Percentiles rank a stretch among this genome's conserved stretches.
Conservation (phyloP, 2,113 vertebrate genomes). For the Microtus richardsoni region DNA sequence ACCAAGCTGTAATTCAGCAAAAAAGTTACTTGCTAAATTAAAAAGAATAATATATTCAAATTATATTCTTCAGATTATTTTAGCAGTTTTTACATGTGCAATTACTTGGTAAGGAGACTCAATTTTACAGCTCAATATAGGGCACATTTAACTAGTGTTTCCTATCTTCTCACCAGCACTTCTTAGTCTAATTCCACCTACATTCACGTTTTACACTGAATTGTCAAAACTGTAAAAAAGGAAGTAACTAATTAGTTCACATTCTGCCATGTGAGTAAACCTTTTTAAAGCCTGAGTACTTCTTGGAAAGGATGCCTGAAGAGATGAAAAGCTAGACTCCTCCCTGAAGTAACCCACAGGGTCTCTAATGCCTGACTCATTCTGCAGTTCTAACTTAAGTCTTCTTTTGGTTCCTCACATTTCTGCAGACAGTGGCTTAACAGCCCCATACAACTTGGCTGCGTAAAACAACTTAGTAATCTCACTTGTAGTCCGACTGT, state of each 20-base stretch:
- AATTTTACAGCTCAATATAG: rapidly evolving
- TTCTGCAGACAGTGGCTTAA: background rate
- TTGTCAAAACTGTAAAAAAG: conserved; percentile 31
- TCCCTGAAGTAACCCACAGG: background rate
- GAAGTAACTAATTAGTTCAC: conserved; percentile 43
- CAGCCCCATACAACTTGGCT: background rate
- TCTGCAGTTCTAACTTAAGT: background rate
- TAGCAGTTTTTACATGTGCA: background rate
- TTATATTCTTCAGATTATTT: background rate
- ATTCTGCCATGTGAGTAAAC: background rate
- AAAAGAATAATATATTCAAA: background rate
- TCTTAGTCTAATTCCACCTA: background rate
- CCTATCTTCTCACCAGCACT: background rate
- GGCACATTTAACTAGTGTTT: background rate
- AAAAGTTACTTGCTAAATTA: background rate
- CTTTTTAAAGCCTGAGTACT: background rate
- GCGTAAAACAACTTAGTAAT: background rate
- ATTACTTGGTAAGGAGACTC: background rate
- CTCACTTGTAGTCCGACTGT: background rate
- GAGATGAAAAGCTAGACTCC: background rate
- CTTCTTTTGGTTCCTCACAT: background rate
- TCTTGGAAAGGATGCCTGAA: background rate
- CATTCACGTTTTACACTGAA: background rate
- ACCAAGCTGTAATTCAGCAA: background rate
- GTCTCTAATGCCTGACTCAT: background rate